Base-by-base conservation (phyloP, 2,113 vertebrate genomes). In the Eleginops maclovinus region DNA sequence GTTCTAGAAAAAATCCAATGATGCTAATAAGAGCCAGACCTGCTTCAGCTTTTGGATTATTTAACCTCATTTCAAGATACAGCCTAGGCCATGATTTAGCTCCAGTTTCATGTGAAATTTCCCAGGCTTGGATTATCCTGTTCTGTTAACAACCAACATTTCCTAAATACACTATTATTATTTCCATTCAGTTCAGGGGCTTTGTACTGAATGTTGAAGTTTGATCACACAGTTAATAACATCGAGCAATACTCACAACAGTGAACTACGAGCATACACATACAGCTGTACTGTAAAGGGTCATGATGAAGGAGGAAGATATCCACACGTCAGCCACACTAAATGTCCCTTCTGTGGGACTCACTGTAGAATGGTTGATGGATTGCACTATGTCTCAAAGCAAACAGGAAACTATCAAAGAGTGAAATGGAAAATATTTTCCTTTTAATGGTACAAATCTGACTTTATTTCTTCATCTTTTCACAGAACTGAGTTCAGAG, bases 401-500 rank as follows among this genome's bases (percentile, higher is more conserved):
- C 31, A 1, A 19, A 24, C 19, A 19, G 26, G 10, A 22, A 22
- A 11, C 16, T 40, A 10, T 51, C 15, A 17, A 4, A 46, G n/a
- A 62, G 7, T 8, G 43, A 21, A 44, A 44, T 36, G 36, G 17
- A 5, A 21, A 43, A n/a, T 4, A 7, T 3, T 10, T n/a, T 9
- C 5, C 31, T 28, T 4, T 1, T 44, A 0, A 31, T 1, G 24
- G 3, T 7, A 31, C 0, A 50, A 17, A 9, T 28, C 2, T 19
- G 9, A 24, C 17, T 40, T 43, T 21, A 14, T 4, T 50, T 43
- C 43, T 49, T 4, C 14, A 7, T 0, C 43, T 13, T 46, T 6
- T 12, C 66, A 5, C 78, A 98, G 97, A 93, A 55, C 85, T 90
- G 66, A 91, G 87, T 63, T 72, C 89, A 15, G 94, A 92, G 21